A percentile compares a stretch with the other conserved stretches of the same genome.
Evolutionary conservation across 2,113 vertebrate species (phyloP).

Genomic region (Epinephelus cyanopodus): DNA sequence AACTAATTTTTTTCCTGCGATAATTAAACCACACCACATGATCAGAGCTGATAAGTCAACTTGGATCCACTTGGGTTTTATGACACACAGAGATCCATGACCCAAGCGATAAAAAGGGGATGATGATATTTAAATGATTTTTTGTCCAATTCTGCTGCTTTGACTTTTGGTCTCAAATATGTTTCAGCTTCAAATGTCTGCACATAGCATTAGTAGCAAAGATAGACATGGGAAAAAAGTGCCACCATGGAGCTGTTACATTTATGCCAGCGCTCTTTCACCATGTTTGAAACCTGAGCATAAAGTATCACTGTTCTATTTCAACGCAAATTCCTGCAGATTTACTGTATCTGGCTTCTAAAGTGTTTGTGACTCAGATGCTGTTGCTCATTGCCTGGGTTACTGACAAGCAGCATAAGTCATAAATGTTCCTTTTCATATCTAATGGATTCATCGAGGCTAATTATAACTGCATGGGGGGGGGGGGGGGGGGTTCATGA

Average conservation of each 20-base stretch:
- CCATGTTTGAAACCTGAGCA: background rate
- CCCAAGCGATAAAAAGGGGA: no score
- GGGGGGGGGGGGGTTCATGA: background rate
- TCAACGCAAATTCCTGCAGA: constrained; percentile 11
- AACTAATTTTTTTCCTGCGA: background rate
- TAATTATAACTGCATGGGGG: constrained; percentile 1
- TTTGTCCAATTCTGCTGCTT: background rate
- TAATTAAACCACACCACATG: background rate
- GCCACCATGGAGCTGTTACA: background rate
- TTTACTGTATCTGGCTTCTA: constrained; percentile 12
- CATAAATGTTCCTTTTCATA: constrained; percentile 1
- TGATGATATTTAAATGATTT: background rate
- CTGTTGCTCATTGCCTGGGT: background rate
- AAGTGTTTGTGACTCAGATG: background rate
- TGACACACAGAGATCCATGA: no score
- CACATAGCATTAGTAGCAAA: background rate
- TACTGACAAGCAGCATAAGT: background rate
- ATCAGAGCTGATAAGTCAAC: background rate
- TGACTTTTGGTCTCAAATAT: background rate
- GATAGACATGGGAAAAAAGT: background rate
- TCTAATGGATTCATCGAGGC: background rate
- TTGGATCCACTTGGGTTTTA: background rate
- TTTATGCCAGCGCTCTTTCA: background rate
- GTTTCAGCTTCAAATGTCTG: background rate
- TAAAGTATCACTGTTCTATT: background rate